A percentile compares a stretch with the other conserved stretches of the same genome.
Conservation (phyloP, 2,797 vertebrate species). For the Sus cebifrons region DNA sequence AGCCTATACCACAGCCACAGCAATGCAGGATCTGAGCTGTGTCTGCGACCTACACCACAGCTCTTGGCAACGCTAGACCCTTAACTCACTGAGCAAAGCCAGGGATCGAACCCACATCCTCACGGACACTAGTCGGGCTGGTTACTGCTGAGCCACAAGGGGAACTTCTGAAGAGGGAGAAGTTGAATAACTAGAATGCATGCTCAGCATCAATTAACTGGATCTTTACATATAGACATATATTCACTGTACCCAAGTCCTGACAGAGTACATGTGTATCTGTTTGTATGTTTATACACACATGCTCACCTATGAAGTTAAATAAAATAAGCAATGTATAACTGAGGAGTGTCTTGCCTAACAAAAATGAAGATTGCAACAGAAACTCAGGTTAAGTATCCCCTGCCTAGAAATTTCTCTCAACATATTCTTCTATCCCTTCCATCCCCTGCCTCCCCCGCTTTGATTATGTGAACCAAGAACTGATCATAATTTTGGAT, state of each 20-base stretch:
- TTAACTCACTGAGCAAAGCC: no score
- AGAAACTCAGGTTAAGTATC: constrained; percentile 47
- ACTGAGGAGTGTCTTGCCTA: not conserved
- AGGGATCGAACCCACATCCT: no score
- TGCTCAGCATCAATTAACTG: not conserved
- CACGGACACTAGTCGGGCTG: no score
- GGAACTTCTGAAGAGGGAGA: not conserved
- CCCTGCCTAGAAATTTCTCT: constrained; percentile 49
- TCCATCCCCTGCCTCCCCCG: not conserved
- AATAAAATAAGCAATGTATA: not conserved
- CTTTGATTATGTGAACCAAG: not conserved
- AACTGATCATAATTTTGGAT: not conserved
- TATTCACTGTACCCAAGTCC: not conserved
- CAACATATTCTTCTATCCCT: not conserved
- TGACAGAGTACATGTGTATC: not conserved
- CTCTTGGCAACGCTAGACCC: no score
- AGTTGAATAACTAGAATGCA: not conserved
- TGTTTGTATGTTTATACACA: not conserved
- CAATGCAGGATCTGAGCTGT: no score
- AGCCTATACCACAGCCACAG: no score
- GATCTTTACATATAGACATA: not conserved
- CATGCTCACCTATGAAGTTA: not conserved
- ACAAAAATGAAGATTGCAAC: not conserved
- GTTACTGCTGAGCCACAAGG: no score
- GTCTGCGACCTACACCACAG: no score